phyloP scores from a whole-genome alignment of 2,113 vertebrate species.

The Lepus americanus region DNA sequence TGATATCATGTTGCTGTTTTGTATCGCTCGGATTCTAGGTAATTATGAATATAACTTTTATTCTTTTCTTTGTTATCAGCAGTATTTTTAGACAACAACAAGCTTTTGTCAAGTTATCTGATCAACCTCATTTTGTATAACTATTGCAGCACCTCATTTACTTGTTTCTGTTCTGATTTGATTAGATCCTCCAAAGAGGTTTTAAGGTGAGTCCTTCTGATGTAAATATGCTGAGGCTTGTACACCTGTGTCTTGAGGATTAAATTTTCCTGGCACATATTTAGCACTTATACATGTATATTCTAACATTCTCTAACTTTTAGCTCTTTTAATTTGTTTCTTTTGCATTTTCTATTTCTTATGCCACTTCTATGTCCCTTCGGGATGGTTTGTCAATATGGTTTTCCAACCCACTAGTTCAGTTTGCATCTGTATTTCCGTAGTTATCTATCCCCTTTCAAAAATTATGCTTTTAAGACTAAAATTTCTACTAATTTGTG shows the following conservation, averaged over 20 bases:
- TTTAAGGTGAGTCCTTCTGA: neutral
- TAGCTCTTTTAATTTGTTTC: neutral
- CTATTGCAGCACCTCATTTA: neutral
- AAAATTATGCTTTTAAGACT: neutral
- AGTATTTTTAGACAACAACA: neutral
- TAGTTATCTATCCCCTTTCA: neutral
- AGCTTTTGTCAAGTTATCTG: neutral
- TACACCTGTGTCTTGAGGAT: neutral
- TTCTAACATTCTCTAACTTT: neutral
- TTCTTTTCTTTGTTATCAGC: neutral
- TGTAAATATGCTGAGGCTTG: neutral
- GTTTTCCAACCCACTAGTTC: neutral
- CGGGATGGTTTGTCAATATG: neutral
- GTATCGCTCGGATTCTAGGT: neutral
- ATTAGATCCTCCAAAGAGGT: neutral
- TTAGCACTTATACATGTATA: neutral
- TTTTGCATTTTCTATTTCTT: neutral
- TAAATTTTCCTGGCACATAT: neutral
- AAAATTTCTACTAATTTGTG: neutral
- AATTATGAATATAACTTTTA: neutral
- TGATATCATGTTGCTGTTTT: neutral
- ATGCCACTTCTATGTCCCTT: neutral
- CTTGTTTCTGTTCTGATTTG: neutral
- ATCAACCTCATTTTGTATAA: neutral
- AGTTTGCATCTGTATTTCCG: neutral